Percentiles rank a stretch among this genome's conserved stretches.
Evolutionary conservation across 2,113 vertebrate genomes (phyloP).

Genomic region (Eulemur rufifrons): DNA sequence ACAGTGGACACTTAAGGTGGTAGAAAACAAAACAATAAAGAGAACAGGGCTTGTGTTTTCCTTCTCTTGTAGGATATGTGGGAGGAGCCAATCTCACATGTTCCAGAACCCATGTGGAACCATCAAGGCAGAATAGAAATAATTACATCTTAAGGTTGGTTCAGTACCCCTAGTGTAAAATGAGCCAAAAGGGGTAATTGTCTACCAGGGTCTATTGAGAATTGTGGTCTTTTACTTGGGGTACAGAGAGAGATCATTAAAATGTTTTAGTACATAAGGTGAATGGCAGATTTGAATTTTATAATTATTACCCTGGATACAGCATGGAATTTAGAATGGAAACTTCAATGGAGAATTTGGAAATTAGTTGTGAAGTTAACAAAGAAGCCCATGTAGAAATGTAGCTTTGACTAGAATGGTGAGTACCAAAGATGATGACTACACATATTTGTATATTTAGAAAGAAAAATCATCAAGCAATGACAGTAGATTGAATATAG

Average conservation of each 20-base stretch:
- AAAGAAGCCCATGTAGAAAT: neutral
- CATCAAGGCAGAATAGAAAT: neutral
- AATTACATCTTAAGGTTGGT: neutral
- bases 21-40: neutral
- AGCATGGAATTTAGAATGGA: neutral
- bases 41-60: neutral
- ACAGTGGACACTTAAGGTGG: neutral
- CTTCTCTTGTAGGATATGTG: neutral
- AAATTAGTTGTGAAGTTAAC: neutral
- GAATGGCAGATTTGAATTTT: neutral
- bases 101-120: neutral
- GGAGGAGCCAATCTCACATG: neutral
- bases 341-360: neutral
- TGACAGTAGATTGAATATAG: neutral
- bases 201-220: neutral
- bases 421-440: neutral
- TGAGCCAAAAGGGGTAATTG: fast-evolving
- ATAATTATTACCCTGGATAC: neutral
- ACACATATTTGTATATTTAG: neutral
- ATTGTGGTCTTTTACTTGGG: neutral
- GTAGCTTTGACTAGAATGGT: neutral
- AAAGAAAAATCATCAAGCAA: neutral
- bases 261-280: neutral
- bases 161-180: neutral
- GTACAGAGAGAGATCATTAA: neutral